Conservation (phyloP, 2,113 vertebrate species). For the Corvus moneduloides region DNA sequence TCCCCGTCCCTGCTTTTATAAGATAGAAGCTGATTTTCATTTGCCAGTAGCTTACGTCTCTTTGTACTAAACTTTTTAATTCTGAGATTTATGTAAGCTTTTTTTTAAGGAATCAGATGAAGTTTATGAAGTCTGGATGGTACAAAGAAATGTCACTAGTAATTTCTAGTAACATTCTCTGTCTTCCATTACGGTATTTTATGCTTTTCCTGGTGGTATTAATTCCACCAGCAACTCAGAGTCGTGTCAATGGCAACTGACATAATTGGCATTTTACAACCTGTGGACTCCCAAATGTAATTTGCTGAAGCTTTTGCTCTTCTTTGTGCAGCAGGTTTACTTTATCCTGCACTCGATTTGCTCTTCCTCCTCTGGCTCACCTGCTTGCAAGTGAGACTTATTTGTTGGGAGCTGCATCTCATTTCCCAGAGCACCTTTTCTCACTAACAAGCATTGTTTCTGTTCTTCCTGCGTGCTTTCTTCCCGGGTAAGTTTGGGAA, state of each 20-base stretch:
- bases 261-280: neutral
- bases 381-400: neutral
- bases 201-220: neutral
- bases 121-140: neutral
- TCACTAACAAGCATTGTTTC: neutral
- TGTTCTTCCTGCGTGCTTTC: neutral
- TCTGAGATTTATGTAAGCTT: neutral
- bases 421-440: neutral
- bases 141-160: neutral
- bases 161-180: neutral
- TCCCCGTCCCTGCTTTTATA: neutral
- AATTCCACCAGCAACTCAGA: neutral
- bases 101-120: neutral
- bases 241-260: neutral
- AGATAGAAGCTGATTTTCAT: neutral
- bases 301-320: neutral
- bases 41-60: neutral
- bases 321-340: neutral
- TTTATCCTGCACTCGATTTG: neutral
- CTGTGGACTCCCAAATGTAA: neutral
- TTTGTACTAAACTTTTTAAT: neutral
- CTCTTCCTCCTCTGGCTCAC: neutral
- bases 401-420: neutral
- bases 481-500: neutral
- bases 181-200: neutral